Evolutionary conservation across 2,888 invertebrate genomes (phyloP).

Genomic region (Platycnemis pennipes): DNA sequence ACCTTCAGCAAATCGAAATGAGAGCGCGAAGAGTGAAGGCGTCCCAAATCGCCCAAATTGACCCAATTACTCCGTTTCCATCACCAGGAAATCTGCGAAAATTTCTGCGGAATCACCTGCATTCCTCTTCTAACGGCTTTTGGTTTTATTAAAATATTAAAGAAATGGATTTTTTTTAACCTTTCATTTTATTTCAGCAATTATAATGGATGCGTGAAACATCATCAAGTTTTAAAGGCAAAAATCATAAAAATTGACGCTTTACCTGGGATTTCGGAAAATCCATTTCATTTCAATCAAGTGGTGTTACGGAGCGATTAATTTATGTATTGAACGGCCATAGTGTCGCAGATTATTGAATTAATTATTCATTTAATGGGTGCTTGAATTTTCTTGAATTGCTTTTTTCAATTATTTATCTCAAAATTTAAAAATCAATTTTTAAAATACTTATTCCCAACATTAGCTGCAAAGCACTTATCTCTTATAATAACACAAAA

Average conservation of each 20-base stretch:
- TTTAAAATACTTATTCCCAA: too few species aligned
- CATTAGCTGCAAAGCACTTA: too few species aligned
- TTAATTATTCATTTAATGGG: slow-evolving; percentile 9
- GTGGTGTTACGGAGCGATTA: not conserved
- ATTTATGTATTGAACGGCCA: not conserved
- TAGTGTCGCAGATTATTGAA: not conserved
- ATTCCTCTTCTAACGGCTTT: not conserved
- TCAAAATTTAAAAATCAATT: too few species aligned
- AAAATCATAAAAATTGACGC: not conserved
- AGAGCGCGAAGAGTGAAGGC: slow-evolving; percentile 39
- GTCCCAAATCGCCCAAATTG: slow-evolving; percentile 53
- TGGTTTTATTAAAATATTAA: not conserved
- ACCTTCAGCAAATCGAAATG: slow-evolving; percentile 59
- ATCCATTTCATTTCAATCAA: slow-evolving; percentile 20
- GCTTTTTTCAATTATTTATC: too few species aligned
- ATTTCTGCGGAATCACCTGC: slow-evolving; percentile 18
- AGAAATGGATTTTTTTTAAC: not conserved
- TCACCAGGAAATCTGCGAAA: slow-evolving; percentile 17
- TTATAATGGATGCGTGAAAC: not conserved
- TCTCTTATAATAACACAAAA: too few species aligned
- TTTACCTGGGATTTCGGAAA: not conserved
- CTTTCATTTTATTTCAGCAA: not conserved
- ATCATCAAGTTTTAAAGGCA: not conserved
- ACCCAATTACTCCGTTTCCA: slow-evolving; percentile 53
- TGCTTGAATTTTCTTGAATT: too few species aligned